These are phyloP conservation scores for Alaudala cheleensis DNA, from an alignment of 2,113 vertebrate species.

Conservation along the genomic window DNA sequence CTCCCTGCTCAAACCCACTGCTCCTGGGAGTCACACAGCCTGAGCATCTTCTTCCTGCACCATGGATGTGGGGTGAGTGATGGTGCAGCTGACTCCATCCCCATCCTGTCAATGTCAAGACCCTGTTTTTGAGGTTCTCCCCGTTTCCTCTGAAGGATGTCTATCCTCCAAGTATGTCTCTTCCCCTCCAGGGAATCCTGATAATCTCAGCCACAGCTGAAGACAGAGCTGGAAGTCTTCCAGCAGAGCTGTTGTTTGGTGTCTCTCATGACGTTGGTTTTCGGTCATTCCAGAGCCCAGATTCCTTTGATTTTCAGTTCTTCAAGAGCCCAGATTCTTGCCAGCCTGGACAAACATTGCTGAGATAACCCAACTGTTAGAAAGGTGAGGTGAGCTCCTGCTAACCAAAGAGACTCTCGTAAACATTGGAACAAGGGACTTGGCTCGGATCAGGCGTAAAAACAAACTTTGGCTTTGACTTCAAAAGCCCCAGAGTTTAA, in stretches of 20 bases:
- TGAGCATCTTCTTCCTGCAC: neutral
- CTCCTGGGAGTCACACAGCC: rapidly evolving
- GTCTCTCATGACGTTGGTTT: neutral
- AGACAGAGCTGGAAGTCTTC: neutral
- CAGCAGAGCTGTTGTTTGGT: neutral
- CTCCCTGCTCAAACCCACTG: neutral
- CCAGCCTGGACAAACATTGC: neutral
- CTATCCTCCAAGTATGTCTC: neutral
- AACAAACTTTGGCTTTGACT: conserved; percentile 53
- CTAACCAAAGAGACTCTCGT: neutral
- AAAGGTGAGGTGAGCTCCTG: conserved; percentile 21
- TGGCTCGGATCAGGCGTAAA: conserved; percentile 11
- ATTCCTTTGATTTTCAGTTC: neutral
- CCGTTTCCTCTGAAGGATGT: neutral
- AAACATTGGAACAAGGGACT: conserved; percentile 46
- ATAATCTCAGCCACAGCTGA: neutral
- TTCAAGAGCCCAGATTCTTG: neutral
- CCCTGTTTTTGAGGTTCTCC: neutral
- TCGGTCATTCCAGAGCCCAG: neutral
- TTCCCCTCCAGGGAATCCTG: neutral
- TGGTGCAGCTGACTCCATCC: neutral
- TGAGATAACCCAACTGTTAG: neutral
- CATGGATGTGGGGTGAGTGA: rapidly evolving
- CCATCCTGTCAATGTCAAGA: neutral
- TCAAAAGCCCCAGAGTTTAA: conserved; percentile 31